Conservation (phyloP, 2,888 invertebrate genomes). For the Campoletis raptor region DNA sequence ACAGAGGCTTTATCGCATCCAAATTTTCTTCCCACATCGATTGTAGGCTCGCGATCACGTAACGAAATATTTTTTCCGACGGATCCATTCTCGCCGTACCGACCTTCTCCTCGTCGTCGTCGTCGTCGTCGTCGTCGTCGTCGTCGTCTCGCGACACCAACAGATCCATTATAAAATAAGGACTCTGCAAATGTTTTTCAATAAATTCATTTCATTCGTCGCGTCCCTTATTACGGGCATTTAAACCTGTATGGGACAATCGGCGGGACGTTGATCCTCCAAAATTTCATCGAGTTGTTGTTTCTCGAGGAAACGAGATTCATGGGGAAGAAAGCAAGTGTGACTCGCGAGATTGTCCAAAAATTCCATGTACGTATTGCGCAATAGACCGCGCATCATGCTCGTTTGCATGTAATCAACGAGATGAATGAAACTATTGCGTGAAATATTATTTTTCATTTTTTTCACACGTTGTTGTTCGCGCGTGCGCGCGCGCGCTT, state of each 20-base stretch:
- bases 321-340: slow-evolving; percentile 85
- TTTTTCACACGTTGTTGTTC: no score
- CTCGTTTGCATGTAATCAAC: slow-evolving; percentile 90
- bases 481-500: no score
- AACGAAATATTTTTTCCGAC: slow-evolving; percentile 87
- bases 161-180: slow-evolving; percentile 88
- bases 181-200: slow-evolving; percentile 84
- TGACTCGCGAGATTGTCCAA: slow-evolving; percentile 87
- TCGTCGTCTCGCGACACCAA: slow-evolving; percentile 79
- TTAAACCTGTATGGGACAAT: slow-evolving; percentile 85
- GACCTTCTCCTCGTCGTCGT: no score
- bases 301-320: slow-evolving; percentile 82
- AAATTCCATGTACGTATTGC: slow-evolving; percentile 88
- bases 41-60: slow-evolving; percentile 88
- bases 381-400: slow-evolving; percentile 89
- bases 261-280: slow-evolving; percentile 85
- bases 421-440: slow-evolving; percentile 89
- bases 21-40: slow-evolving; percentile 89
- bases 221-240: no score
- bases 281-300: slow-evolving; percentile 85
- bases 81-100: slow-evolving; percentile 87
- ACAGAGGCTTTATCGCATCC: slow-evolving; percentile 89
- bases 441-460: no score
- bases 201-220: no score
- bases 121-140: no score